These are phyloP conservation scores for Ariolimax columbianus DNA, from an alignment of 2,888 invertebrate species.

Conservation along the genomic window DNA sequence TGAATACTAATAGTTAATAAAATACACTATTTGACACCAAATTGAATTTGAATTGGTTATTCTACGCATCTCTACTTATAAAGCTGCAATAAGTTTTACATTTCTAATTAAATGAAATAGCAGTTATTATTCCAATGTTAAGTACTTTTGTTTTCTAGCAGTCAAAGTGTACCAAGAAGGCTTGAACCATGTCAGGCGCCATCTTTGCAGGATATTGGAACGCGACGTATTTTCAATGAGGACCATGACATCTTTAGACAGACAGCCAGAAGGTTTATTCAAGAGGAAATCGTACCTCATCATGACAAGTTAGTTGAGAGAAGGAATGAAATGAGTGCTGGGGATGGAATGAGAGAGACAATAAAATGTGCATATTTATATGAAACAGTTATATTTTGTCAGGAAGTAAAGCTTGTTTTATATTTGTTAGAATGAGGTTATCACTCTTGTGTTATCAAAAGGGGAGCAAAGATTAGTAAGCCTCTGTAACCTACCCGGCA, in stretches of 20 bases:
- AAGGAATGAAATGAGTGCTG: not conserved
- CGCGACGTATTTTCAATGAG: constrained; percentile 76
- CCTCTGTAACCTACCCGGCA: too few relatives aligned
- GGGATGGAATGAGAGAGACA: not conserved
- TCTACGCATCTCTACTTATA: too few relatives aligned
- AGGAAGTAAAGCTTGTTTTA: not conserved
- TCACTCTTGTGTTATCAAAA: too few relatives aligned
- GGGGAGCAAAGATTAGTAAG: too few relatives aligned
- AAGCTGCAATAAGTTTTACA: too few relatives aligned
- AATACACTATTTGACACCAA: too few relatives aligned
- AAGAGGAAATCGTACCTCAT: constrained; percentile 78
- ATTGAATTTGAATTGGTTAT: too few relatives aligned
- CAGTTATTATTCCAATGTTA: too few relatives aligned
- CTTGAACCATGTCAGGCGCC: constrained; percentile 62
- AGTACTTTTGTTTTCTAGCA: constrained; percentile 14
- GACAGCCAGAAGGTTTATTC: constrained; percentile 77
- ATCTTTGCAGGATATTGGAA: constrained; percentile 78
- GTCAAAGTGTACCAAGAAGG: constrained; percentile 13
- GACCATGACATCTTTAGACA: constrained; percentile 79
- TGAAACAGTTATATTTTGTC: not conserved
- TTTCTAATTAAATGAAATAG: too few relatives aligned
- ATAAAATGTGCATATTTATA: not conserved
- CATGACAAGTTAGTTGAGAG: constrained; percentile 69
- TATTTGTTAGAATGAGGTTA: not conserved
- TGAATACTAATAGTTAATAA: too few relatives aligned